Evolutionary conservation across 2,797 vertebrate genomes (phyloP).

Genomic region (Spinus pinus): DNA sequence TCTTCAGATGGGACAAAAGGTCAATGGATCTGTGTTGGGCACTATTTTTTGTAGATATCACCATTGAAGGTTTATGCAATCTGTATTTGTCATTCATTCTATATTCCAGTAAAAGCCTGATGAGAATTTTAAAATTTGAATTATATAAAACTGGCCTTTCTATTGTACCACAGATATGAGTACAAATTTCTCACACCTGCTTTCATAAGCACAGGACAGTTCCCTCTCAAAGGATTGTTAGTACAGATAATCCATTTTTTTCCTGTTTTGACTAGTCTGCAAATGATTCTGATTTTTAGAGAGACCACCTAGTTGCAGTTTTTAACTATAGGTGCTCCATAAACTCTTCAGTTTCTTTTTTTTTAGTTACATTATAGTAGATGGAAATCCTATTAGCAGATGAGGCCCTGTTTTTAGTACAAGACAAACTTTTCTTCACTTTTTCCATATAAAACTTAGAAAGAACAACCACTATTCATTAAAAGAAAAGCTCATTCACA

Average conservation of each 20-base stretch:
- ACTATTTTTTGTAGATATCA: not conserved
- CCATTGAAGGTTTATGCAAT: not conserved
- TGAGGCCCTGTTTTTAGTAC: not conserved
- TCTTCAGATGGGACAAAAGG: not conserved
- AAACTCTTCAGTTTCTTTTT: not conserved
- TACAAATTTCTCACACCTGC: not conserved
- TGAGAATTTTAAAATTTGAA: not conserved
- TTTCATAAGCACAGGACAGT: not conserved
- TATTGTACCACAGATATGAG: not conserved
- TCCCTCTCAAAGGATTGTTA: not conserved
- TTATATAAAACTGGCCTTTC: not conserved
- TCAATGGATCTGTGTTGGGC: not conserved
- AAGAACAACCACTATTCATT: not conserved
- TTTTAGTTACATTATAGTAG: not conserved
- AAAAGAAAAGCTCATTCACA: not conserved
- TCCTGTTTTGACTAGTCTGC: not conserved
- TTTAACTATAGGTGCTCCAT: not conserved
- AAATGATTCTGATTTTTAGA: not conserved
- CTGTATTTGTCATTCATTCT: not conserved
- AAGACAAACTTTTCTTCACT: not conserved
- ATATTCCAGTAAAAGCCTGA: not conserved
- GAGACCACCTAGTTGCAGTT: not conserved
- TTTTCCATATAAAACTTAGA: not conserved
- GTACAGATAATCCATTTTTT: not conserved
- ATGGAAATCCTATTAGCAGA: not conserved